Evolutionary conservation across 2,113 vertebrate species (phyloP).

Genomic region (Brienomyrus brachyistius): DNA sequence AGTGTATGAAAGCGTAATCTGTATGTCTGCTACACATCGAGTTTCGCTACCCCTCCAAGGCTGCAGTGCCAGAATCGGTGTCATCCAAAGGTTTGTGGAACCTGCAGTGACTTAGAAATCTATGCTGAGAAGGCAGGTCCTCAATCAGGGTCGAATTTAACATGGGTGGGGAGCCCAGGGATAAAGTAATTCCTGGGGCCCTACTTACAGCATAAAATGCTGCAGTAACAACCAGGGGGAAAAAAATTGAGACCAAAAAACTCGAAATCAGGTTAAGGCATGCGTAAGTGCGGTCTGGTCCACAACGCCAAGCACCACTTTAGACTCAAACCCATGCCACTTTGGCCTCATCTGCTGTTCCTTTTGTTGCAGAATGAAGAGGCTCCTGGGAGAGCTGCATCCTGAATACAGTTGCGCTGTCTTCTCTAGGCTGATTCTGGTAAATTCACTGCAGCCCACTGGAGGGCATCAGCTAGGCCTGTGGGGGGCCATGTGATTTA

Average conservation of each 20-base stretch:
- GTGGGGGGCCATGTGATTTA: no score
- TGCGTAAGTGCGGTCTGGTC: not conserved
- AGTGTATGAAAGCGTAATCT: no score
- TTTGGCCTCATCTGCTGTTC: not conserved
- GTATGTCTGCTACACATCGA: no score
- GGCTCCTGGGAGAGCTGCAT: not conserved
- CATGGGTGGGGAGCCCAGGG: not conserved
- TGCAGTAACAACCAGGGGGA: not conserved
- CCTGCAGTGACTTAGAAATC: not conserved
- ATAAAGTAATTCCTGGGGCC: not conserved
- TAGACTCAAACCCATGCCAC: not conserved
- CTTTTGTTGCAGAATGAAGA: not conserved
- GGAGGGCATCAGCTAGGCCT: no score
- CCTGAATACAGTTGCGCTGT: not conserved
- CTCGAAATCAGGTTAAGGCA: not conserved
- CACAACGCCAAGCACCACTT: not conserved
- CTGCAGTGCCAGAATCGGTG: not conserved
- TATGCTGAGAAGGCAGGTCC: not conserved
- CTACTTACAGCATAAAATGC: not conserved
- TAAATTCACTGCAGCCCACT: not conserved
- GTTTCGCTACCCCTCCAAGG: not conserved
- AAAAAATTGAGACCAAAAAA: not conserved
- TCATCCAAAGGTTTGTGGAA: slow-evolving; percentile 2
- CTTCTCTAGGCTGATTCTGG: not conserved
- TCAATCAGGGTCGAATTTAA: not conserved